phyloP scores from a whole-genome alignment of 2,113 vertebrate species.

The Pseudonaja textilis region DNA sequence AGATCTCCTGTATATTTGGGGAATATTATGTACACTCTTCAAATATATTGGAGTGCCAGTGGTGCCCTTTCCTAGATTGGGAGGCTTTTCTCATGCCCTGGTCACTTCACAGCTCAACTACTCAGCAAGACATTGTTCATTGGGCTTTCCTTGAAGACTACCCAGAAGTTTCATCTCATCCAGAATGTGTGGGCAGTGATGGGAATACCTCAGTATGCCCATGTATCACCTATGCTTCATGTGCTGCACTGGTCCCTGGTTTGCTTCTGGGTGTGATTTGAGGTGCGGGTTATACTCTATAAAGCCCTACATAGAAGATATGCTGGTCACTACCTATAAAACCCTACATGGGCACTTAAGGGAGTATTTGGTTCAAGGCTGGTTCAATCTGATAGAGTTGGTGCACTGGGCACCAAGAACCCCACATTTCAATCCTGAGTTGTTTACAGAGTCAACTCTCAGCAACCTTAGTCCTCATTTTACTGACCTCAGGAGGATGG shows the following conservation, averaged over 20 bases:
- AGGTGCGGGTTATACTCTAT: background rate
- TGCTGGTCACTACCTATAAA: background rate
- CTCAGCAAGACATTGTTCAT: background rate
- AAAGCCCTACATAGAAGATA: background rate
- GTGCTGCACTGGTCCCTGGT: background rate
- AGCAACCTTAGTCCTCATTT: too few relatives aligned
- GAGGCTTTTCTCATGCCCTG: background rate
- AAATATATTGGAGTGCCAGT: background rate
- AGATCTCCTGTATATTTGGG: background rate
- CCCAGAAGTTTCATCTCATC: background rate
- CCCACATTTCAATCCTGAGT: background rate
- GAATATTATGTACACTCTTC: background rate
- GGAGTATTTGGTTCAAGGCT: background rate
- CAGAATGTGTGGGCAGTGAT: background rate
- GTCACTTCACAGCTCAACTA: background rate
- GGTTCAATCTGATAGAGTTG: background rate
- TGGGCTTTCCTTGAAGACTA: background rate
- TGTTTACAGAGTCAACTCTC: too few relatives aligned
- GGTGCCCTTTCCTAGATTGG: background rate
- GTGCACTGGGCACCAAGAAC: background rate
- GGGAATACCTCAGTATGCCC: background rate
- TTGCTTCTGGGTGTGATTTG: background rate
- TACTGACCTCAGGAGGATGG: too few relatives aligned
- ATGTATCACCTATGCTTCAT: background rate
- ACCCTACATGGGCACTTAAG: background rate